phyloP scores from a whole-genome alignment of 2,797 vertebrate genomes.

The Rhynchonycteris naso region DNA sequence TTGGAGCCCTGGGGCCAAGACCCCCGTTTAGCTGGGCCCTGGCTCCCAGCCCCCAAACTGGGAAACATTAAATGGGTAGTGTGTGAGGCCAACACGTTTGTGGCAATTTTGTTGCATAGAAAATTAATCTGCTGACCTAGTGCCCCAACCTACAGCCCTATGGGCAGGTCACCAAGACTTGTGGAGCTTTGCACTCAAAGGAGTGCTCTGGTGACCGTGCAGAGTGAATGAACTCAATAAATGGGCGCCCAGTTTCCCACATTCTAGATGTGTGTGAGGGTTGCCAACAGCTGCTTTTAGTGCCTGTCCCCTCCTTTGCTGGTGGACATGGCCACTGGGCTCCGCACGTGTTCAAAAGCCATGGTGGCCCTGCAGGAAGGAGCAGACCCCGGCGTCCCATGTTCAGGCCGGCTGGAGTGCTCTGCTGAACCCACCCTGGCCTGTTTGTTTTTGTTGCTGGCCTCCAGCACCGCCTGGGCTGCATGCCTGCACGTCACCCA shows the following conservation, averaged over 20 bases:
- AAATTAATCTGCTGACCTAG: background rate
- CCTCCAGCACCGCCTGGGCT: background rate
- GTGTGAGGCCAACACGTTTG: background rate
- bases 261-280: background rate
- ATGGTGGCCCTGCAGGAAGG: background rate
- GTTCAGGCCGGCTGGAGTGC: background rate
- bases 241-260: rapidly evolving
- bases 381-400: background rate
- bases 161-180: background rate
- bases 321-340: too few species aligned
- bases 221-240: background rate
- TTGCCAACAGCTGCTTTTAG: background rate
- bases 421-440: background rate
- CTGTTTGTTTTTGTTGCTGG: background rate
- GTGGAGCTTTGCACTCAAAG: background rate
- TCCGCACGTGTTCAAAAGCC: background rate
- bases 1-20: background rate
- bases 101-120: background rate
- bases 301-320: rapidly evolving
- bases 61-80: background rate
- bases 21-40: background rate
- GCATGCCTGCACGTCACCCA: background rate
- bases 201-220: background rate
- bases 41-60: background rate
- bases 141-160: background rate